Percentiles rank a stretch among this genome's conserved stretches.
These are phyloP conservation scores for Palythoa grandiflora DNA, from an alignment of 92 coral and sea anemone genomes.

Conservation along the genomic window DNA sequence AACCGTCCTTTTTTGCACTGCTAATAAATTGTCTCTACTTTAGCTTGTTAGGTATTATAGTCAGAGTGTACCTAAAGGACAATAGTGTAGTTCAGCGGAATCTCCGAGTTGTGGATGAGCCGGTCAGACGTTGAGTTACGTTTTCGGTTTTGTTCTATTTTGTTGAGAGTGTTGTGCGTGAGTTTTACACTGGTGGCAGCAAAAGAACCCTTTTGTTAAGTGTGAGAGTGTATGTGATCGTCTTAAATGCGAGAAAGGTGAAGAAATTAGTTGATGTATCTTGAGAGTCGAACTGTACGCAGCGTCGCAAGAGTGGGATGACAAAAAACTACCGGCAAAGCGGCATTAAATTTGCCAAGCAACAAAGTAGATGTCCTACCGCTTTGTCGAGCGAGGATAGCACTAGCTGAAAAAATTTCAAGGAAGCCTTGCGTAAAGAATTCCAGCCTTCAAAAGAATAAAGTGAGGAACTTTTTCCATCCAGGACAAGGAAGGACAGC, in stretches of 20 bases:
- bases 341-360: conserved; percentile 13
- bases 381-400: neutral
- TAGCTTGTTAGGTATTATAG: no score
- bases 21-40: no score
- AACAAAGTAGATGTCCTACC: neutral
- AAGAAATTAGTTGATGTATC: conserved; percentile 9
- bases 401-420: conserved; percentile 29
- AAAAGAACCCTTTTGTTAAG: neutral
- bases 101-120: no score
- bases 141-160: no score
- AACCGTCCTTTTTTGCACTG: no score
- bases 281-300: conserved; percentile 34
- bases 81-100: no score
- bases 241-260: conserved; percentile 11
- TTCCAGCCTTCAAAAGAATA: conserved; percentile 16
- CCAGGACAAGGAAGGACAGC: neutral
- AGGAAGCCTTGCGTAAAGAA: conserved; percentile 1
- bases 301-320: conserved; percentile 38
- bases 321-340: conserved; percentile 35
- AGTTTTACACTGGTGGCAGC: conserved; percentile 39
- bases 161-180: neutral
- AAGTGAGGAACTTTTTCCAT: conserved; percentile 18
- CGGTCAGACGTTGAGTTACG: no score
- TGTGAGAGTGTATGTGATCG: neutral
- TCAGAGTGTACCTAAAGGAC: no score